phyloP scores from a whole-genome alignment of 2,888 invertebrate genomes.

The Drosophila suboccidentalis region DNA sequence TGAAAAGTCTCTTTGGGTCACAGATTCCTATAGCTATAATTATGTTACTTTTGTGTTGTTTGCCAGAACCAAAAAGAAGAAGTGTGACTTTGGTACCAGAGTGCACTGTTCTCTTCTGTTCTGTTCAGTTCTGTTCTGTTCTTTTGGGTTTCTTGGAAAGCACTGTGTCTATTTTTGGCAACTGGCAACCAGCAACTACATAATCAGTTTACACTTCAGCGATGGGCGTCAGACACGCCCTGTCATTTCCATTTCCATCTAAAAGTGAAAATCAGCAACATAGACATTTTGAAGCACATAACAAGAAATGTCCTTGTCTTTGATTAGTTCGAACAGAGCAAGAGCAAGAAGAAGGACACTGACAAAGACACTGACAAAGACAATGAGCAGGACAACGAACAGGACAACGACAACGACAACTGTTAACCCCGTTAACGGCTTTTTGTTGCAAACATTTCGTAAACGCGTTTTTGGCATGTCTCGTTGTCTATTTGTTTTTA shows the following conservation, averaged over 20 bases:
- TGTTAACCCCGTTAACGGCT: conserved; percentile 31
- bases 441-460: neutral
- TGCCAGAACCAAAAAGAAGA: neutral
- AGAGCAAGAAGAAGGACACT: conserved; percentile 3
- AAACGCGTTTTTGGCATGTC: conserved; percentile 15
- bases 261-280: conserved; percentile 37
- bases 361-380: neutral
- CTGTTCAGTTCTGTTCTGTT: too few species aligned
- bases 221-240: conserved; percentile 4
- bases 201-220: conserved; percentile 40
- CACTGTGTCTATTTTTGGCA: conserved; percentile 58
- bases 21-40: neutral
- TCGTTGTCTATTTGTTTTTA: conserved; percentile 20
- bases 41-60: neutral
- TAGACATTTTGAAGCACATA: conserved; percentile 17
- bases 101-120: conserved; percentile 6
- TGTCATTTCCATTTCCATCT: neutral
- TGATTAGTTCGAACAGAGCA: conserved; percentile 46
- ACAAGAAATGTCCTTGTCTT: conserved; percentile 33
- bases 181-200: conserved; percentile 40
- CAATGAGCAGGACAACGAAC: neutral
- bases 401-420: conserved; percentile 2
- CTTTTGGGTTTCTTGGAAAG: conserved; percentile 19
- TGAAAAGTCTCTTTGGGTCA: too few species aligned
- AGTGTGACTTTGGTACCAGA: neutral